Percentiles rank a stretch among this genome's conserved stretches.
phyloP scores from a whole-genome alignment of 2,888 invertebrate genomes.

The Geotrupes spiniger region DNA sequence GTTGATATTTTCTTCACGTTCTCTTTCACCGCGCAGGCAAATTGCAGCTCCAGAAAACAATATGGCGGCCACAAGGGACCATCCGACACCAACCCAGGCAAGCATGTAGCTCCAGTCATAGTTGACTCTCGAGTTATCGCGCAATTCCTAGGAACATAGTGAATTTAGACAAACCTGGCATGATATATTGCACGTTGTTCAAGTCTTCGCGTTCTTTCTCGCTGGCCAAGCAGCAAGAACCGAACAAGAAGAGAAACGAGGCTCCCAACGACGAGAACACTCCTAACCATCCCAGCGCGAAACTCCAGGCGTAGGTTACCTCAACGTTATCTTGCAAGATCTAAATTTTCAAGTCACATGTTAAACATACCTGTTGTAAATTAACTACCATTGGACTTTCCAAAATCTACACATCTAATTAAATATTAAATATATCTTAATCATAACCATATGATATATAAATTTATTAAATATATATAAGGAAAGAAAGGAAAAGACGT shows the following conservation, averaged over 20 bases:
- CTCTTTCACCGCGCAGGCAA: slow-evolving; percentile 90
- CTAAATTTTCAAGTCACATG: slow-evolving; percentile 49
- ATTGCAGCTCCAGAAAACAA: slow-evolving; percentile 92
- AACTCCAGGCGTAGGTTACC: slow-evolving; percentile 81
- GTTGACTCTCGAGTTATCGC: slow-evolving; percentile 78
- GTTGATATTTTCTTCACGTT: slow-evolving; percentile 93
- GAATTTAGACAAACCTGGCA: slow-evolving; percentile 66
- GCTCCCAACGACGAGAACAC: slow-evolving; percentile 73
- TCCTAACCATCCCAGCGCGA: slow-evolving; percentile 80
- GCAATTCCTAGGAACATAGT: slow-evolving; percentile 65
- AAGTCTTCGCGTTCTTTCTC: slow-evolving; percentile 73
- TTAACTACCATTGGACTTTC: too few relatives aligned
- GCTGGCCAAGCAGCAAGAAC: slow-evolving; percentile 73
- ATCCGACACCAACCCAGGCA: slow-evolving; percentile 94
- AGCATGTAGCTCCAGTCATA: slow-evolving; percentile 98
- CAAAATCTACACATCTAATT: too few relatives aligned
- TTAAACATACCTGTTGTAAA: too few relatives aligned
- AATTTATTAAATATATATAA: too few relatives aligned
- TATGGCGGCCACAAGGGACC: slow-evolving; percentile 87
- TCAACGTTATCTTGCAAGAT: slow-evolving; percentile 70
- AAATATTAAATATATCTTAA: too few relatives aligned
- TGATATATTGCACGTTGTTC: slow-evolving; percentile 82
- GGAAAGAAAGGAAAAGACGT: too few relatives aligned
- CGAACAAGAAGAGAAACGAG: slow-evolving; percentile 75
- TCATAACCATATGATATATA: too few relatives aligned